These are phyloP conservation scores for Cisticola juncidis DNA, from an alignment of 2,113 vertebrate genomes.

Conservation along the genomic window DNA sequence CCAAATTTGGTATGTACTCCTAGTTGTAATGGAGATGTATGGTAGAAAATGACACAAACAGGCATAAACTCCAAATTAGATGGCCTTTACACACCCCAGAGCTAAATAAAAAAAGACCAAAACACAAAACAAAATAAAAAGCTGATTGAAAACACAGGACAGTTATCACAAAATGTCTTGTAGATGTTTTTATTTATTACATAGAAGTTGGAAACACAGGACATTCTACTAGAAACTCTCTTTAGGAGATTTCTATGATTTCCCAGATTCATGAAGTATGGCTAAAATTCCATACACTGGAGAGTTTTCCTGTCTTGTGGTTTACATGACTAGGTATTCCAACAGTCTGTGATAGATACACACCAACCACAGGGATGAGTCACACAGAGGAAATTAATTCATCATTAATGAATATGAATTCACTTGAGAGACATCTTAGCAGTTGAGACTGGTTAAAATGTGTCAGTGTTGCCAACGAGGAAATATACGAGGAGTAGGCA, in stretches of 20 bases:
- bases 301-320: neutral
- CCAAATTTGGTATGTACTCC: neutral
- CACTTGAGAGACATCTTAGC: constrained; percentile 2
- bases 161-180: neutral
- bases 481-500: neutral
- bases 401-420: constrained; percentile 52
- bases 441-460: neutral
- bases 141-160: neutral
- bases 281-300: neutral
- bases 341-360: neutral
- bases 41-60: neutral
- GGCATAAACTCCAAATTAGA: neutral
- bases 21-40: neutral
- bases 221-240: neutral
- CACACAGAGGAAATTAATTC: constrained; percentile 52
- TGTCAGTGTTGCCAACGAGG: neutral
- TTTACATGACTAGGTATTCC: neutral
- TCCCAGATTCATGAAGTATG: neutral
- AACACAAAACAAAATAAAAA: neutral
- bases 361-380: neutral
- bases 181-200: neutral
- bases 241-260: neutral
- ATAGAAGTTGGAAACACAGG: neutral
- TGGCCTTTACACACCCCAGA: neutral
- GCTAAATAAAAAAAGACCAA: neutral